Conservation (phyloP, 2,113 vertebrate species). For the Lagopus muta region DNA sequence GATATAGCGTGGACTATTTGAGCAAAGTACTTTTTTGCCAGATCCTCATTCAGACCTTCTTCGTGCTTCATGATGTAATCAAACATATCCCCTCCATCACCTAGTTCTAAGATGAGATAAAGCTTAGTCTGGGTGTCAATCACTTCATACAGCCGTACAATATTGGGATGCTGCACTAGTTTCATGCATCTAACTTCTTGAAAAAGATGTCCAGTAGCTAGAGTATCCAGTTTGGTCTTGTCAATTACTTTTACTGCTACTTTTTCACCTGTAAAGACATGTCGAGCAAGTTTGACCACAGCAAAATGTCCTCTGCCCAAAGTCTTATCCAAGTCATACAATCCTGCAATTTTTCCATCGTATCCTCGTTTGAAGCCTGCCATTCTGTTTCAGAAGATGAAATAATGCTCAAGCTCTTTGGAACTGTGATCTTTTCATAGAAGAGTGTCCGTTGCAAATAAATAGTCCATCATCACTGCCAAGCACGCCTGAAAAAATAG, state of each 20-base stretch:
- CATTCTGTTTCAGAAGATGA: conserved; percentile 82
- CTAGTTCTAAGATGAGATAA: conserved; percentile 95
- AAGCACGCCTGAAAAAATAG: conserved; percentile 74
- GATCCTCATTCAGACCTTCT: conserved; percentile 94
- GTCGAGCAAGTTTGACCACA: conserved; percentile 96
- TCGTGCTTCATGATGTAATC: conserved; percentile 99
- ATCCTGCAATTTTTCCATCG: conserved; percentile 96
- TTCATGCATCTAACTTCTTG: conserved; percentile 99
- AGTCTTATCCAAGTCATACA: conserved; percentile 98
- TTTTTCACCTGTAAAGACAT: conserved; percentile 98
- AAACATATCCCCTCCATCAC: conserved; percentile 98
- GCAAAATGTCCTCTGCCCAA: conserved; percentile 97
- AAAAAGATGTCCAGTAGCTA: conserved; percentile 96
- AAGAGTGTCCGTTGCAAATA: conserved; percentile 73
- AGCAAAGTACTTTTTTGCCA: conserved; percentile 98
- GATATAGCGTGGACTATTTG: conserved; percentile 98
- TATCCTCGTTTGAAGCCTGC: conserved; percentile 97
- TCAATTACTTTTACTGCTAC: conserved; percentile 99
- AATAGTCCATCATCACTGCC: conserved; percentile 82
- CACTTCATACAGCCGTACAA: conserved; percentile 96
- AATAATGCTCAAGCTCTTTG: conserved; percentile 44
- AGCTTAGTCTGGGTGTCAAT: conserved; percentile 99
- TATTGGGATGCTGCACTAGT: conserved; percentile 97
- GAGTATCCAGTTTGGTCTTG: conserved; percentile 95
- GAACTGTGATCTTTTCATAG: conserved; percentile 78